Conservation (phyloP, 1,140 invertebrate species). For the Drosophila tani region DNA sequence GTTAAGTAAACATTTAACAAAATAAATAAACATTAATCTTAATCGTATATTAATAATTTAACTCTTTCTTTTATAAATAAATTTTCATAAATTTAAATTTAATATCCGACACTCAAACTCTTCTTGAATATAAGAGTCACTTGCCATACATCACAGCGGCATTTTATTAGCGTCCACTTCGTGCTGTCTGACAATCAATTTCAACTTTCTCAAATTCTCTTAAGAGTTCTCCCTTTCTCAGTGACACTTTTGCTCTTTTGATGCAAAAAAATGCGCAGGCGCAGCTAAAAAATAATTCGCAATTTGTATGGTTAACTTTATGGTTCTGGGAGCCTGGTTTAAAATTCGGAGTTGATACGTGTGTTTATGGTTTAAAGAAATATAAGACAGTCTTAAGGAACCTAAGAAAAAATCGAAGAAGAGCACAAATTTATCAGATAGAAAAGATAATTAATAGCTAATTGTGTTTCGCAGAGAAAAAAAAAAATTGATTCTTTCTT, state of each 20-base stretch:
- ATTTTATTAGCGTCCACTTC: slow-evolving; percentile 56
- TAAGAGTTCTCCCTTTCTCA: slow-evolving; percentile 7
- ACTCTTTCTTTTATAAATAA: neutral
- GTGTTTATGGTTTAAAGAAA: too few relatives aligned
- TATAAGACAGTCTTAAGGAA: neutral
- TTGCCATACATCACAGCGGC: slow-evolving; percentile 42
- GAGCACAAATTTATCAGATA: too few relatives aligned
- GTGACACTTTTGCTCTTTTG: neutral
- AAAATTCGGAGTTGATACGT: neutral
- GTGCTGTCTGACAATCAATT: slow-evolving; percentile 44
- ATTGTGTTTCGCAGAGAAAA: too few relatives aligned
- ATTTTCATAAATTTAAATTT: neutral
- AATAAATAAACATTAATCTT: neutral
- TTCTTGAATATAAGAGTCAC: slow-evolving; percentile 52
- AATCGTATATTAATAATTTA: neutral
- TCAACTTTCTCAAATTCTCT: slow-evolving; percentile 17
- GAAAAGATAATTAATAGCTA: too few relatives aligned
- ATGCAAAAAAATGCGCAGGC: neutral
- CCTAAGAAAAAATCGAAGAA: neutral
- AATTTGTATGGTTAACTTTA: slow-evolving; percentile 23
- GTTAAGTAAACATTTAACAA: neutral
- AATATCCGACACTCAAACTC: slow-evolving; percentile 40
- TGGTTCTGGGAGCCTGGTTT: neutral
- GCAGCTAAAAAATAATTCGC: slow-evolving; percentile 8
- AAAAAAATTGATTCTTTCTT: too few relatives aligned